Evolutionary conservation across 1,140 invertebrate genomes (phyloP), one percentile per base, ranked within the genome.

Genomic region (Megathymus violae): DNA sequence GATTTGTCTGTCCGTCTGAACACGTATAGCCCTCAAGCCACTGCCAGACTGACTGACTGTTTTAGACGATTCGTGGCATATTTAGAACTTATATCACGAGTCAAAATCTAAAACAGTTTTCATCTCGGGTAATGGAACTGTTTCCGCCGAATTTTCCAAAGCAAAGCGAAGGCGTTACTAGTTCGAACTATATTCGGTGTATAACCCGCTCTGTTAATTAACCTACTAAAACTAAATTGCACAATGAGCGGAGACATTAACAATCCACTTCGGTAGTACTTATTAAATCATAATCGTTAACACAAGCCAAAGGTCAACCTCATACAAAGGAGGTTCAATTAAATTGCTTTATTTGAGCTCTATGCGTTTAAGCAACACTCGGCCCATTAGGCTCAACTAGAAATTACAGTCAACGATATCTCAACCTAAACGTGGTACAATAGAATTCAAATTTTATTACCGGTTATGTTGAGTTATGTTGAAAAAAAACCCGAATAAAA

Each of bases 221-320:
- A 52, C 50, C 50, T 52, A 38, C 34, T 40, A 36, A 38, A 13
- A 27, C 13, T 54, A 27, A 14, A 41, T 54, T 54, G 51, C 51
- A 43, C 51, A 54, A 54, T 54, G 31, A 43, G 22, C 52, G 14
- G 9, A 43, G 40, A 44, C 44, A 56, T 56, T 44, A 56, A 40
- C 22, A 56, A 25, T 19, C 52, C 52, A 56, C 19, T 56, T 56
- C 52, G 44, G 52, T 34, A 58, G 52, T 58, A 40, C 52, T 58
- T 58, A 58, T 58, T 58, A 46, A 58, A 58, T 58, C 54, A 58
- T 58, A 58, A 58, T 58, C 54, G 54, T 58, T 58, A 58, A 58
- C 54, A 56, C 22, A 17, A 43, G 40, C 25, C 54, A 58, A n/a
- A 58, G 54, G 54, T 31, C 54, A 58, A 31, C 27, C 36, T 58